Evolutionary conservation across 2,113 vertebrate genomes (phyloP).

Genomic region (Ceuthmochares aereus): DNA sequence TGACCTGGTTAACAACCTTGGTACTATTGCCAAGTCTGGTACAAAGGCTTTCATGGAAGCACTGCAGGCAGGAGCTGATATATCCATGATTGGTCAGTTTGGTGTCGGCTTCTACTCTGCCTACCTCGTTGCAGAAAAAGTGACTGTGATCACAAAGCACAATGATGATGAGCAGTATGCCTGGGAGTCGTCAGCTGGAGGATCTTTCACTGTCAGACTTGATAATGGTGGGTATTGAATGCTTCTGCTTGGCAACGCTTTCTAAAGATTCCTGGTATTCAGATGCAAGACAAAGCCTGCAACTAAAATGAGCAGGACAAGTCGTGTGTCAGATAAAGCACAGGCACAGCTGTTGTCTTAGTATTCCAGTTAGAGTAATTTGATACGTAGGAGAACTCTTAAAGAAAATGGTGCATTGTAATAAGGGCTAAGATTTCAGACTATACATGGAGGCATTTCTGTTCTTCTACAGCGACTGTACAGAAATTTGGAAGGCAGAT

Average conservation of each 20-base stretch:
- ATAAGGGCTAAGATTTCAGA: rapidly evolving
- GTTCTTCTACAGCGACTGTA: rapidly evolving
- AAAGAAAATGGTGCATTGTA: rapidly evolving
- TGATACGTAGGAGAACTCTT: rapidly evolving
- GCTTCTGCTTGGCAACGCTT: rapidly evolving
- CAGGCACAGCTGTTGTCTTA: rapidly evolving
- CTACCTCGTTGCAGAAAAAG: slow-evolving; percentile 84
- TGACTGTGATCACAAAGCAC: slow-evolving; percentile 85
- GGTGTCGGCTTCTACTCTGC: slow-evolving; percentile 86
- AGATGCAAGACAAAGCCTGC: rapidly evolving
- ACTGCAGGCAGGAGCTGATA: slow-evolving; percentile 84
- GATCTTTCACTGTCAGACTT: slow-evolving; percentile 83
- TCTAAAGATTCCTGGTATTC: rapidly evolving
- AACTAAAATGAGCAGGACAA: rapidly evolving
- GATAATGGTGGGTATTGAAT: slow-evolving; percentile 73
- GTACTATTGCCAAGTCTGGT: slow-evolving; percentile 86
- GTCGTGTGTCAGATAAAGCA: rapidly evolving
- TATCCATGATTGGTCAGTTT: slow-evolving; percentile 87
- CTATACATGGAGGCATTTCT: rapidly evolving
- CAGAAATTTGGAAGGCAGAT: rapidly evolving
- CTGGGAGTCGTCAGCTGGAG: slow-evolving; percentile 87
- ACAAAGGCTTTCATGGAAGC: slow-evolving; percentile 89
- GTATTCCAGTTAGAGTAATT: rapidly evolving
- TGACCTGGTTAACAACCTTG: slow-evolving; percentile 85
- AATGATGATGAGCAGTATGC: slow-evolving; percentile 86